Percentiles rank a stretch among this genome's conserved stretches.
phyloP scores from a whole-genome alignment of 1,140 invertebrate species.

The Bicyclus anynana region DNA sequence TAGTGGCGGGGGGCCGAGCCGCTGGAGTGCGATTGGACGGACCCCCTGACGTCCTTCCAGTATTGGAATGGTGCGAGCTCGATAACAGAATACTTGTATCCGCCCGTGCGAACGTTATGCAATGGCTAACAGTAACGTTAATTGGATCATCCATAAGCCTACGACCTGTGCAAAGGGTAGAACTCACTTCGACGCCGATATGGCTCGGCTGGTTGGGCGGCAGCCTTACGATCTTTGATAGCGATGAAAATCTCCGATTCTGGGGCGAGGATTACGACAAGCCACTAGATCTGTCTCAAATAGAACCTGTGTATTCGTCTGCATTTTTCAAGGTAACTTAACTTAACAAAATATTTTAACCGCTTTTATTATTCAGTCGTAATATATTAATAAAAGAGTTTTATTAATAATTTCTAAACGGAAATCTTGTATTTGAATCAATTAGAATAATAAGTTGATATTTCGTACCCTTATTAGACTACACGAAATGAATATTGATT shows the following conservation, averaged over 20 bases:
- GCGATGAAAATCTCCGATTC: constrained; percentile 90
- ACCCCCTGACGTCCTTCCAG: constrained; percentile 85
- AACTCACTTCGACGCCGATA: constrained; percentile 89
- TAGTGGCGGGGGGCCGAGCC: constrained; percentile 83
- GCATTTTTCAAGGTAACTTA: constrained; percentile 91
- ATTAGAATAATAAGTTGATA: too few relatives aligned
- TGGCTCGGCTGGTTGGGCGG: constrained; percentile 94
- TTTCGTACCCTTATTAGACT: too few relatives aligned
- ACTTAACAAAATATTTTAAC: not conserved
- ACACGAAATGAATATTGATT: too few relatives aligned
- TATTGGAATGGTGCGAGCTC: constrained; percentile 87
- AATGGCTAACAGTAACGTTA: constrained; percentile 67
- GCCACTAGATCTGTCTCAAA: constrained; percentile 87
- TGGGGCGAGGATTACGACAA: constrained; percentile 94
- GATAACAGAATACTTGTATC: constrained; percentile 58
- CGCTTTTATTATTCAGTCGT: too few relatives aligned
- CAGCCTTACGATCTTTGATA: constrained; percentile 91
- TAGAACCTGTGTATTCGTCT: constrained; percentile 93
- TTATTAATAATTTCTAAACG: too few relatives aligned
- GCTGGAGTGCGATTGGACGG: constrained; percentile 67
- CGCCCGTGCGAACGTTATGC: constrained; percentile 48
- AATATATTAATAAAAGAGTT: too few relatives aligned
- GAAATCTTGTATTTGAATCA: too few relatives aligned
- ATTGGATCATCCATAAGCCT: constrained; percentile 91
- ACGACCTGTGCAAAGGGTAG: constrained; percentile 82